Base-by-base conservation (phyloP, 2,113 vertebrate species). In the Microcebus griseorufus region DNA sequence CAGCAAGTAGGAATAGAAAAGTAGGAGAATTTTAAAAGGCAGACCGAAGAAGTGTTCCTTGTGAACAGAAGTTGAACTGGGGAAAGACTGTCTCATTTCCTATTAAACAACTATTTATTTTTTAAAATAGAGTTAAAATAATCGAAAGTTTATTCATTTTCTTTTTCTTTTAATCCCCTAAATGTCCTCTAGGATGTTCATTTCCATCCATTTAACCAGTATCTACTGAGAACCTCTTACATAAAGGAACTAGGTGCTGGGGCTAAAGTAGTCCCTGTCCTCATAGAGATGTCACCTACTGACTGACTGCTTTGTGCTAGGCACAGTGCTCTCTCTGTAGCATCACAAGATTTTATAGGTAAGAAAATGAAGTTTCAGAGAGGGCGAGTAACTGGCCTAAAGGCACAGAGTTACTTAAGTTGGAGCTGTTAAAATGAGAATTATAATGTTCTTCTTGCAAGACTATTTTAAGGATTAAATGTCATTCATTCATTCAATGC, bases 181-280 rank as follows among this genome's bases (percentile, higher is more conserved):
- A 10, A 62, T 62, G 60, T 62, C 60, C 23, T 62, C 9, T 9
- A 4, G 25, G 25, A 62, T 62, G 72, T 34, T 69, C 51, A 13
- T 83, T 45, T 51, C 16, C 45, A 53, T 53, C n/a, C 55, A 20
- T 6, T 32, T 76, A 60, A 48, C 23, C 9, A 2, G 1, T 27
- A 39, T 80, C 39, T 73, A 8, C 12, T 9, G 88, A 62, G 32
- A 75, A 32, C 72, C 18, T 72, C 53, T 58, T 58, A 6, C 16
- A 9, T 3, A 11, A 58, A 76, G 51, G 20, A 2, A 0, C 32
- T 29, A 4, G 18, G 18, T 22, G 2, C 70, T 9, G 37, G 65
- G 29, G 18, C 29, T 17, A 3, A 72, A 20, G 34, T 0, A 17
- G 39, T 18, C 58, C n/a, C 18, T 48, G 51, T 51, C 6, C 27